A percentile compares a stretch with the other conserved stretches of the same genome.
phyloP scores from a whole-genome alignment of 2,797 vertebrate genomes.

The Oreochromis grahami region DNA sequence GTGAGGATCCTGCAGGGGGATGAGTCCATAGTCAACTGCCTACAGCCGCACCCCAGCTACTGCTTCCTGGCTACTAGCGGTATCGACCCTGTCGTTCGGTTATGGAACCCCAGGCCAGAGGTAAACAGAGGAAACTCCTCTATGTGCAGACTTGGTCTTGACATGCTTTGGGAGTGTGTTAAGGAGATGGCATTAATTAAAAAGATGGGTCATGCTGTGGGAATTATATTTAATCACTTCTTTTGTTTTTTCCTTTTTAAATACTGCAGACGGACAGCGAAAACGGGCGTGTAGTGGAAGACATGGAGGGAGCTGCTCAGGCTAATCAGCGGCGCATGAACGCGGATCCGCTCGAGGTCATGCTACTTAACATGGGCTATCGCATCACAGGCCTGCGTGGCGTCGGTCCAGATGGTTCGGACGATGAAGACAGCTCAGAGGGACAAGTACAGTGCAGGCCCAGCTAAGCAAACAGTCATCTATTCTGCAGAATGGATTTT shows the following conservation, averaged over 20 bases:
- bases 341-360: constrained; percentile 94
- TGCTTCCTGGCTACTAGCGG: constrained; percentile 98
- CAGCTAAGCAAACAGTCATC: constrained; percentile 79
- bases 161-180: not conserved
- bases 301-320: constrained; percentile 96
- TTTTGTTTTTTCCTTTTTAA: not conserved
- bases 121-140: constrained; percentile 54
- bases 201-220: not conserved
- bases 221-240: not conserved
- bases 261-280: constrained; percentile 83
- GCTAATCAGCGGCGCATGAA: constrained; percentile 99
- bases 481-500: constrained; percentile 44
- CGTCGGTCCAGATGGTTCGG: constrained; percentile 85
- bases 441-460: constrained; percentile 97
- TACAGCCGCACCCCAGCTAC: constrained; percentile 97
- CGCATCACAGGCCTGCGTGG: constrained; percentile 94
- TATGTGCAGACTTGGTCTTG: not conserved
- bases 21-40: constrained; percentile 97
- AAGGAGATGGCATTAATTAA: not conserved
- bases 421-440: constrained; percentile 95
- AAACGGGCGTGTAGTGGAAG: constrained; percentile 91
- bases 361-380: constrained; percentile 99
- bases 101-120: constrained; percentile 97
- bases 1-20: constrained; percentile 96
- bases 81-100: constrained; percentile 94